Percentiles rank a stretch among this genome's conserved stretches.
These are phyloP conservation scores for Plebejus melissa DNA, from an alignment of 2,888 invertebrate genomes.

Conservation along the genomic window DNA sequence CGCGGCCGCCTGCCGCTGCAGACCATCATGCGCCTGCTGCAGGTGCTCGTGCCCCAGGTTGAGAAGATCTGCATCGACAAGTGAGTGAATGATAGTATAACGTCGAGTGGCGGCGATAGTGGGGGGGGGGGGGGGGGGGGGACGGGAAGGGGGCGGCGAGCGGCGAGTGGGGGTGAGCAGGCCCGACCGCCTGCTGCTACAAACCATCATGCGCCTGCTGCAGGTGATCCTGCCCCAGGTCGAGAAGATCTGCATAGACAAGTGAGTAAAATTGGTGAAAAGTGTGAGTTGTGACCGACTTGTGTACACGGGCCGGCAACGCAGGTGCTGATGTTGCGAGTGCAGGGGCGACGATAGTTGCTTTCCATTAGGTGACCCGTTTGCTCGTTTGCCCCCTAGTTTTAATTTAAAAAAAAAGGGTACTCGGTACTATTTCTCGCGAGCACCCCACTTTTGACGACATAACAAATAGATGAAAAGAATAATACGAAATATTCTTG, in stretches of 20 bases:
- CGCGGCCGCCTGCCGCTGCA: constrained; percentile 97
- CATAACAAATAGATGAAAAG: no score
- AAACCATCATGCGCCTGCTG: constrained; percentile 98
- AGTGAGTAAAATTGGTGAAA: constrained; percentile 78
- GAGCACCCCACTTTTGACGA: no score
- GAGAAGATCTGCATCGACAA: constrained; percentile 99
- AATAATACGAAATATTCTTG: no score
- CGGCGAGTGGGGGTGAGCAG: constrained; percentile 96
- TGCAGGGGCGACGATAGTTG: no score
- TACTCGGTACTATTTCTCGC: no score
- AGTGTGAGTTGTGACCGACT: neutral
- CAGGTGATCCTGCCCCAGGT: constrained; percentile 99
- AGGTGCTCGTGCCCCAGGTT: constrained; percentile 99
- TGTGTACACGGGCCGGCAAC: neutral
- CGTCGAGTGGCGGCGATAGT: constrained; percentile 28
- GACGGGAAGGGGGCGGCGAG: constrained; percentile 97
- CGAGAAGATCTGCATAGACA: constrained; percentile 99
- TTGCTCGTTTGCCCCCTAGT: no score
- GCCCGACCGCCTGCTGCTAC: constrained; percentile 97
- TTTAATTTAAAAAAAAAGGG: no score
- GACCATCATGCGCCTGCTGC: constrained; percentile 98
- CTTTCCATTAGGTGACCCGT: no score
- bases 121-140: constrained; percentile 41
- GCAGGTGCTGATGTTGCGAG: no score
- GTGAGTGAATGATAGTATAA: constrained; percentile 70